Percentiles rank a stretch among this genome's conserved stretches.
These are phyloP conservation scores for Chrysotoxum bicinctum DNA, from an alignment of 2,888 invertebrate species.

Conservation along the genomic window DNA sequence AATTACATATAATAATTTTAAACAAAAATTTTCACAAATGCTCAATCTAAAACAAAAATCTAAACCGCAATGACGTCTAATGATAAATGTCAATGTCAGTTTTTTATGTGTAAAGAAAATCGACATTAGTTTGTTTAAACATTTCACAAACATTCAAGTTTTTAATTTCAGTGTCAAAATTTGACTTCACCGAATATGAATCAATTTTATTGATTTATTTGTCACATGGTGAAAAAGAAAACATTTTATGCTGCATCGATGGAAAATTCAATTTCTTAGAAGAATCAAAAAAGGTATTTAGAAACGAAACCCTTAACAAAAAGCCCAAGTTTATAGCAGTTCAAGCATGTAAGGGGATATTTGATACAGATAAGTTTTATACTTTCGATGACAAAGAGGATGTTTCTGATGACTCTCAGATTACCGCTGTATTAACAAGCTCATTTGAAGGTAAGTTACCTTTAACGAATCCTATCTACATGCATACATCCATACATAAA, in stretches of 20 bases:
- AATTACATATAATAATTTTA: too few relatives aligned
- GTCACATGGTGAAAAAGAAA: slow-evolving; percentile 29
- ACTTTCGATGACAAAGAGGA: neutral
- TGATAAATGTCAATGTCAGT: too few relatives aligned
- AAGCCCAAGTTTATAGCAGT: slow-evolving; percentile 27
- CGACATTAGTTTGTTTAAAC: neutral
- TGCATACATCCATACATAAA: too few relatives aligned
- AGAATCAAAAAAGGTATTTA: neutral
- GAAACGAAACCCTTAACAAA: neutral
- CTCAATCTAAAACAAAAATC: too few relatives aligned
- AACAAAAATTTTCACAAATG: too few relatives aligned
- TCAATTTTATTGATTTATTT: slow-evolving; percentile 24
- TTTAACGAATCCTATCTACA: neutral
- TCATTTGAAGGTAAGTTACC: slow-evolving; percentile 8
- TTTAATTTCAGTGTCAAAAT: slow-evolving; percentile 2
- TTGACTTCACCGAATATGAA: neutral
- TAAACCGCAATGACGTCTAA: too few relatives aligned
- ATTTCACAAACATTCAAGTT: neutral
- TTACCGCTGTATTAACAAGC: slow-evolving; percentile 10
- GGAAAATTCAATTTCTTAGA: slow-evolving; percentile 9
- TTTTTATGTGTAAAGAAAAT: too few relatives aligned
- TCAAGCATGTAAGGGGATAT: slow-evolving; percentile 39
- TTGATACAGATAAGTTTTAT: neutral
- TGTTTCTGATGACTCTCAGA: neutral
- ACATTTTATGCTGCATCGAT: slow-evolving; percentile 1